A percentile compares a stretch with the other conserved stretches of the same genome.
Evolutionary conservation across 2,797 vertebrate species (phyloP).

Genomic region (Tolypeutes matacus): DNA sequence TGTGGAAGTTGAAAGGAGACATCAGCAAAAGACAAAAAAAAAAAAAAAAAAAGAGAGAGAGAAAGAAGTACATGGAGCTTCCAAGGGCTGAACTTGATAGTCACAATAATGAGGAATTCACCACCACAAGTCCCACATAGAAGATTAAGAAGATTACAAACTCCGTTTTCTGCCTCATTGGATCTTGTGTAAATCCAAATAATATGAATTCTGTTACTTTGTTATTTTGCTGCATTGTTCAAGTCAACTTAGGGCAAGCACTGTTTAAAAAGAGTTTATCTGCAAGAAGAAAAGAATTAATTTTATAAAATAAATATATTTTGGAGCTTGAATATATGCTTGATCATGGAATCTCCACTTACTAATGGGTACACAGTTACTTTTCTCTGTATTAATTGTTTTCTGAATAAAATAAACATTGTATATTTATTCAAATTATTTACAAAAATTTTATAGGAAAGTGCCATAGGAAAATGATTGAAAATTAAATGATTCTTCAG

Average conservation of each 20-base stretch:
- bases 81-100: no score
- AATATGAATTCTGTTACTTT: background rate
- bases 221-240: background rate
- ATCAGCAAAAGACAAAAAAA: no score
- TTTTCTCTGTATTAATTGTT: background rate
- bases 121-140: background rate
- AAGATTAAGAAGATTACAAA: no score
- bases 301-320: background rate
- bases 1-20: constrained; percentile 61
- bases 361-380: no score
- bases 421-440: background rate
- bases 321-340: background rate
- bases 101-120: no score
- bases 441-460: background rate
- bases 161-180: no score
- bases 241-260: background rate
- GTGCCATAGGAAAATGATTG: no score
- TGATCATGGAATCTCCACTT: no score
- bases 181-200: constrained; percentile 1
- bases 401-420: no score
- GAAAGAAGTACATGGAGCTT: no score
- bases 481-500: background rate
- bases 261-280: no score
- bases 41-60: no score
- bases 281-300: background rate